Evolutionary conservation across 1,140 invertebrate genomes (phyloP).

Genomic region (Drosophila navojoa): DNA sequence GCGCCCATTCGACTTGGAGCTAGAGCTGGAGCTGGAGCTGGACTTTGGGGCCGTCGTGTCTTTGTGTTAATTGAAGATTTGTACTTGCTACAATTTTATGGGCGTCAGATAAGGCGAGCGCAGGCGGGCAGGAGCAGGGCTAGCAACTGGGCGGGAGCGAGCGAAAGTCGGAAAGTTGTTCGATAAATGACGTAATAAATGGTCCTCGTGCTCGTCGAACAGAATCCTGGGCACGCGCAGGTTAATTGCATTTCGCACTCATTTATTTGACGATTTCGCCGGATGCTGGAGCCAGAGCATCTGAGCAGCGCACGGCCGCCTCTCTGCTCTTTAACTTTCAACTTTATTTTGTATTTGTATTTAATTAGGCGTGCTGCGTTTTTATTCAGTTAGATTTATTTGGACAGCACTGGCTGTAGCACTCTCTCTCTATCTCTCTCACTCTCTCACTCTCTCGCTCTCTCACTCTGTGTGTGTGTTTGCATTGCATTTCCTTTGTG

Average conservation of each 20-base stretch:
- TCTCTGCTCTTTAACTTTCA: not conserved
- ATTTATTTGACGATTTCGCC: slow-evolving; percentile 52
- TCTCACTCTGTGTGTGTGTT: slow-evolving; percentile 1
- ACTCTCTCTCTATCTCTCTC: not conserved
- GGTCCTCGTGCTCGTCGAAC: slow-evolving; percentile 34
- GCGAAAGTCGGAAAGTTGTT: slow-evolving; percentile 50
- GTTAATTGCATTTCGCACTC: slow-evolving; percentile 71
- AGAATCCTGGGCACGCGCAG: slow-evolving; percentile 63
- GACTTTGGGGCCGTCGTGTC: slow-evolving; percentile 19
- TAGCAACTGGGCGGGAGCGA: too few relatives aligned
- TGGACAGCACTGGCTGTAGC: slow-evolving; percentile 6
- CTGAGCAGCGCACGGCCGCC: not conserved
- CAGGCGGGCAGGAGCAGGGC: not conserved
- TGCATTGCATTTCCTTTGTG: slow-evolving; percentile 65
- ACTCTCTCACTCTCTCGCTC: not conserved
- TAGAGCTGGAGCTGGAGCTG: not conserved
- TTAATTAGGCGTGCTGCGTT: slow-evolving; percentile 50
- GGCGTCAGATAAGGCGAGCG: slow-evolving; percentile 11
- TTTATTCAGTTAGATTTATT: slow-evolving; percentile 40
- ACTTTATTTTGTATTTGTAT: slow-evolving; percentile 59
- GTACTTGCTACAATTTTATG: slow-evolving; percentile 71
- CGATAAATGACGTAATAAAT: slow-evolving; percentile 71
- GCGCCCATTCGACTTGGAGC: slow-evolving; percentile 19
- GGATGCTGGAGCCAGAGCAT: not conserved
- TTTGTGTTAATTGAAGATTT: slow-evolving; percentile 79